Evolutionary conservation across 2,888 invertebrate species (phyloP).

Genomic region (Phengaris arion): DNA sequence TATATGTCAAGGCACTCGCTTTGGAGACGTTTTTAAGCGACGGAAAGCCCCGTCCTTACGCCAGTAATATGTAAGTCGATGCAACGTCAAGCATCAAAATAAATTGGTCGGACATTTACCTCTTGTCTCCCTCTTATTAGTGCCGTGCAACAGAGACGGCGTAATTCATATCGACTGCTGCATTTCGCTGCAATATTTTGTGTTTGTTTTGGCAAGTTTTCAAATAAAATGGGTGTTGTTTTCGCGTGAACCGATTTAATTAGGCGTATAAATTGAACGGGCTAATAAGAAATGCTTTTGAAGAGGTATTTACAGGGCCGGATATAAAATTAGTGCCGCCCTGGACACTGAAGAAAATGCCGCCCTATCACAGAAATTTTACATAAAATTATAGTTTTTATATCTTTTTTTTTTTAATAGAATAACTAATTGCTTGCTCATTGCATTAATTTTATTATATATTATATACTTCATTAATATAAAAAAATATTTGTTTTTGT

Average conservation of each 20-base stretch:
- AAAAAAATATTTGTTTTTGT: no score
- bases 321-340: no score
- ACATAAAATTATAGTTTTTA: no score
- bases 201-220: neutral
- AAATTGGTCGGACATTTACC: neutral
- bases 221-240: constrained; percentile 16
- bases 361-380: no score
- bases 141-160: neutral
- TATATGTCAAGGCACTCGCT: no score
- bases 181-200: constrained; percentile 6
- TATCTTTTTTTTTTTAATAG: no score
- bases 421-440: no score
- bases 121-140: neutral
- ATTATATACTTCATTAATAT: no score
- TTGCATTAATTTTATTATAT: no score
- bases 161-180: neutral
- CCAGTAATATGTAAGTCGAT: neutral
- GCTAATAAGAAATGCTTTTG: neutral
- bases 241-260: neutral
- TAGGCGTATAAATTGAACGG: neutral
- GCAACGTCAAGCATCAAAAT: neutral
- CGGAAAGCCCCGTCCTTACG: no score
- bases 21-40: no score
- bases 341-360: no score
- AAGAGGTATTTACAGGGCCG: neutral